Percentiles rank a stretch among this genome's conserved stretches.
These are phyloP conservation scores for Corythornis vintsioides DNA, from an alignment of 2,113 vertebrate species.

Conservation along the genomic window DNA sequence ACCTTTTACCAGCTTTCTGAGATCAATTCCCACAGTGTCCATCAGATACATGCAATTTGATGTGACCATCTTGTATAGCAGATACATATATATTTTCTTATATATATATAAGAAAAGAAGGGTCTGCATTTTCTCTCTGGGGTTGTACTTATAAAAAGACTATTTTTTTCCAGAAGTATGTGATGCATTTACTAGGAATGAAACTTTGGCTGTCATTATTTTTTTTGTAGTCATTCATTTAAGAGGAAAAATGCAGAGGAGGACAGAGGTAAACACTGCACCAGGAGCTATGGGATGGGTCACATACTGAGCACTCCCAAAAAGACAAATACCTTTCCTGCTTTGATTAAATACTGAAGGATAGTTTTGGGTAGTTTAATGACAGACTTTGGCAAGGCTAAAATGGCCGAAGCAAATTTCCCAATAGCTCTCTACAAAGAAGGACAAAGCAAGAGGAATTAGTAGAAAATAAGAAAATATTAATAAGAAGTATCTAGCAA, in stretches of 20 bases:
- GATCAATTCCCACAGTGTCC: slow-evolving; percentile 18
- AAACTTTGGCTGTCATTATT: neutral
- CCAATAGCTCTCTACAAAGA: slow-evolving; percentile 96
- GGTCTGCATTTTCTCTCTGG: slow-evolving; percentile 76
- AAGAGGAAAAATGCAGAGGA: slow-evolving; percentile 77
- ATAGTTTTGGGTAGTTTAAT: slow-evolving; percentile 99
- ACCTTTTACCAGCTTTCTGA: slow-evolving; percentile 77
- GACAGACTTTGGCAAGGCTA: slow-evolving; percentile 98
- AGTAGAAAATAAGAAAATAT: slow-evolving; percentile 74
- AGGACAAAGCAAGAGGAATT: slow-evolving; percentile 86
- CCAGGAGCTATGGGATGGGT: slow-evolving; percentile 41
- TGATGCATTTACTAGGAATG: neutral
- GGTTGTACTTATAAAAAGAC: neutral
- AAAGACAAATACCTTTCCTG: slow-evolving; percentile 91
- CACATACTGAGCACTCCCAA: slow-evolving; percentile 64
- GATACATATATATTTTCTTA: too few relatives aligned
- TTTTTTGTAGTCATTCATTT: neutral
- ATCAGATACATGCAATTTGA: slow-evolving; percentile 70
- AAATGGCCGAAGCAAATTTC: slow-evolving; percentile 96
- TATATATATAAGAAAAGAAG: neutral
- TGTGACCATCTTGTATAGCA: neutral
- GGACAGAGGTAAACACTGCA: neutral
- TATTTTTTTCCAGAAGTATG: neutral
- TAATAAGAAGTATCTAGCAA: slow-evolving; percentile 31
- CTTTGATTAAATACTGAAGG: slow-evolving; percentile 96